These are phyloP conservation scores for Aplochiton taeniatus DNA, from an alignment of 2,797 vertebrate genomes.

Conservation along the genomic window DNA sequence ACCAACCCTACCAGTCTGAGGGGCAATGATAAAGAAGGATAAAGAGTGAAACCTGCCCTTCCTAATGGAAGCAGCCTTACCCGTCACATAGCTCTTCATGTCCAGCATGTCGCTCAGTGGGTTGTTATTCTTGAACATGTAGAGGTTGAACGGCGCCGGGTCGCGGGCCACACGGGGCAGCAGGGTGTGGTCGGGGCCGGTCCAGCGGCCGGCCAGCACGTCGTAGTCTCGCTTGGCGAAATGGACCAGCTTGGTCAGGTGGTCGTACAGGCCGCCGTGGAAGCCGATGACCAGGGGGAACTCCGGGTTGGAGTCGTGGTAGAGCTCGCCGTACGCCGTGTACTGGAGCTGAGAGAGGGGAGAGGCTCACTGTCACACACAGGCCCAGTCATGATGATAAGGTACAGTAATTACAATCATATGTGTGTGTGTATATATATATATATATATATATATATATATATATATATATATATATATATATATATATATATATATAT, in stretches of 20 bases:
- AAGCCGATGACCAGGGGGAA: constrained; percentile 88
- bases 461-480: no score
- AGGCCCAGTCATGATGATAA: no score
- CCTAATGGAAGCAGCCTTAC: constrained; percentile 49
- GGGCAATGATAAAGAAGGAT: not conserved
- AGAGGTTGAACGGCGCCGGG: constrained; percentile 85
- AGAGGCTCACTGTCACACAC: no score
- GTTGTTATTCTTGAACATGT: constrained; percentile 92
- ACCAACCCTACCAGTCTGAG: not conserved
- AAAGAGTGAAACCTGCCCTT: not conserved
- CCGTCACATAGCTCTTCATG: constrained; percentile 88
- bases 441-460: no score
- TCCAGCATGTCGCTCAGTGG: constrained; percentile 87
- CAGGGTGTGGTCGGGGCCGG: constrained; percentile 83
- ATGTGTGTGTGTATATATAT: no score
- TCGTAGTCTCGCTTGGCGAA: constrained; percentile 88
- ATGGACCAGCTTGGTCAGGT: constrained; percentile 88
- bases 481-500: no score
- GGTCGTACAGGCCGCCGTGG: constrained; percentile 88
- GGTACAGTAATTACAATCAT: no score
- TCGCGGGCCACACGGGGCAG: constrained; percentile 85
- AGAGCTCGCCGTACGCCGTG: constrained; percentile 81
- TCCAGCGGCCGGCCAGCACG: constrained; percentile 87
- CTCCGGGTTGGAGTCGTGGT: constrained; percentile 85
- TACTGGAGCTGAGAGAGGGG: constrained; percentile 44